Conservation (phyloP, 2,888 invertebrate genomes). For the Cotesia congregata region DNA sequence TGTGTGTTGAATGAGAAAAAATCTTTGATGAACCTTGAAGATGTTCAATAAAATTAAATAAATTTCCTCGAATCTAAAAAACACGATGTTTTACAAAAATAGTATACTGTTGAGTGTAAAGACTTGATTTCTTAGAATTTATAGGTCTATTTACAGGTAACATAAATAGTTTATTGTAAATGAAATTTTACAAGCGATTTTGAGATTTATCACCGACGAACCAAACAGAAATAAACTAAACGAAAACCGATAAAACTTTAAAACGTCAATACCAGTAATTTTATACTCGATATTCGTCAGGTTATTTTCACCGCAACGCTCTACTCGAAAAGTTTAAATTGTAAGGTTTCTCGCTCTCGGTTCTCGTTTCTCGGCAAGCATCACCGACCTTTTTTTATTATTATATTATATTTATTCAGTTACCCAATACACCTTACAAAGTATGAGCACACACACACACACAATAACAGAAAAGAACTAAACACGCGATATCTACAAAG, state of each 20-base stretch:
- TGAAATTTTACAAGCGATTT: neutral
- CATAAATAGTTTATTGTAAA: neutral
- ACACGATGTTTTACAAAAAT: too few species aligned
- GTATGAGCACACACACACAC: neutral
- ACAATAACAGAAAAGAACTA: neutral
- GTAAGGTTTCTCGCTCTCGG: neutral
- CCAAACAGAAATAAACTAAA: neutral
- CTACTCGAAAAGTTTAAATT: neutral
- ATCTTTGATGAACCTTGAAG: too few species aligned
- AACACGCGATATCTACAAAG: slow-evolving; percentile 3
- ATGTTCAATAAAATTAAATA: too few species aligned
- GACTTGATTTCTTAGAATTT: neutral
- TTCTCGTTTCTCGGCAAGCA: neutral
- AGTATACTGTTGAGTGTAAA: too few species aligned
- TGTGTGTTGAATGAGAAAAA: too few species aligned
- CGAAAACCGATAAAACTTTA: slow-evolving; percentile 1
- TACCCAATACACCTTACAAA: neutral
- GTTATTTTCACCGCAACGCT: neutral
- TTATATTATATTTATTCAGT: neutral
- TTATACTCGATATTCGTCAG: neutral
- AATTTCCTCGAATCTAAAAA: too few species aligned
- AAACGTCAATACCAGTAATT: neutral
- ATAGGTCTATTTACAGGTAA: neutral
- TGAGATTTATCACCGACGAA: neutral
- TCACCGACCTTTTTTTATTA: neutral